Conservation (phyloP, 2,797 vertebrate species). For the Oreortyx pictus region DNA sequence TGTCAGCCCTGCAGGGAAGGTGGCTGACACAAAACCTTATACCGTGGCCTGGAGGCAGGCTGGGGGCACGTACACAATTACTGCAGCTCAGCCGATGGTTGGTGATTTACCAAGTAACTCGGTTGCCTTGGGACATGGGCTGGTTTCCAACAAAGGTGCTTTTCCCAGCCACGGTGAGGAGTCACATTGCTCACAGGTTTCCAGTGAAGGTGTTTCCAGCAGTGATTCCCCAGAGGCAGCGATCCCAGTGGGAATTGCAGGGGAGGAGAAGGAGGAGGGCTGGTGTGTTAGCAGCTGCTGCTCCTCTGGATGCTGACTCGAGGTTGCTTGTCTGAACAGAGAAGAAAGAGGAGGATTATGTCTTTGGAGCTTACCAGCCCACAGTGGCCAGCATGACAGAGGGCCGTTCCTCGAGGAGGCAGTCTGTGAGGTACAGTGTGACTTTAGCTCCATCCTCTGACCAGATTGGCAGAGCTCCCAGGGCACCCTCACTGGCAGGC, state of each 20-base stretch:
- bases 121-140: accelerated
- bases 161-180: not conserved
- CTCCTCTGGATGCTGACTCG: not conserved
- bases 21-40: not conserved
- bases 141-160: not conserved
- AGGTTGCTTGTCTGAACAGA: constrained; percentile 56
- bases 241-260: not conserved
- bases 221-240: not conserved
- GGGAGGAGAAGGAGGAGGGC: not conserved
- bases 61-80: not conserved
- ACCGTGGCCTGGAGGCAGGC: not conserved
- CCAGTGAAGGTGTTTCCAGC: not conserved
- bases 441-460: not conserved
- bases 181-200: accelerated
- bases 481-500: not conserved
- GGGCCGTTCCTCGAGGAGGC: constrained; percentile 82
- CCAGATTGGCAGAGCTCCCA: accelerated
- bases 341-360: constrained; percentile 82
- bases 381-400: constrained; percentile 79
- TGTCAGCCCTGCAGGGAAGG: accelerated
- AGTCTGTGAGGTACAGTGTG: constrained; percentile 83
- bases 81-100: not conserved
- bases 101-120: not conserved
- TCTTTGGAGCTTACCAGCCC: constrained; percentile 89
- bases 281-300: not conserved